Percentiles rank a stretch among this genome's conserved stretches.
Evolutionary conservation across 1,140 invertebrate species (phyloP).

Genomic region (Drosophila jambulina): DNA sequence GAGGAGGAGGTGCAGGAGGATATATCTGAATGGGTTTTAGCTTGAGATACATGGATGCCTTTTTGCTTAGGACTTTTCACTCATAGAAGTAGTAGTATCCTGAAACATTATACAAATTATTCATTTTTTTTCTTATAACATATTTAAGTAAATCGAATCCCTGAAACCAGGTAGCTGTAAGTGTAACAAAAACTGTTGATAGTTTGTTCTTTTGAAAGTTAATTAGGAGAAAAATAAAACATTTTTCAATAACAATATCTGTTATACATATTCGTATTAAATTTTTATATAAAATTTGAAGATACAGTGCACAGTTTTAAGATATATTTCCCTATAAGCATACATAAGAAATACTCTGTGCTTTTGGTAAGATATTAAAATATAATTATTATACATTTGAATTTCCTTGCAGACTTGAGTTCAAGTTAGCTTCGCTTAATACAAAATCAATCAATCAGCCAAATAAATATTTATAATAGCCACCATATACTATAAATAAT

Average conservation of each 20-base stretch:
- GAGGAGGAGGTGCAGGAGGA: too few species aligned
- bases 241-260: neutral
- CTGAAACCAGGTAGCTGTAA: neutral
- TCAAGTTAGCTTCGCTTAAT: too few species aligned
- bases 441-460: too few species aligned
- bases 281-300: neutral
- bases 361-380: neutral
- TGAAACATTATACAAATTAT: neutral
- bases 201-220: neutral
- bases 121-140: neutral
- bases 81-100: too few species aligned
- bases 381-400: too few species aligned
- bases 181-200: neutral
- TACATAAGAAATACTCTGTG: neutral
- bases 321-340: neutral
- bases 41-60: too few species aligned
- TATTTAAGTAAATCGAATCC: neutral
- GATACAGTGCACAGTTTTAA: too few species aligned
- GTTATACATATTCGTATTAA: neutral
- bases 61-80: fast-evolving
- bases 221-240: neutral
- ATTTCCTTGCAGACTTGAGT: too few species aligned
- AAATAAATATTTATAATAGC: too few species aligned
- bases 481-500: too few species aligned
- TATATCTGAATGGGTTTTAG: neutral